A percentile compares a stretch with the other conserved stretches of the same genome.
phyloP scores from a whole-genome alignment of 2,888 invertebrate species.

The Argyra leucocephala region DNA sequence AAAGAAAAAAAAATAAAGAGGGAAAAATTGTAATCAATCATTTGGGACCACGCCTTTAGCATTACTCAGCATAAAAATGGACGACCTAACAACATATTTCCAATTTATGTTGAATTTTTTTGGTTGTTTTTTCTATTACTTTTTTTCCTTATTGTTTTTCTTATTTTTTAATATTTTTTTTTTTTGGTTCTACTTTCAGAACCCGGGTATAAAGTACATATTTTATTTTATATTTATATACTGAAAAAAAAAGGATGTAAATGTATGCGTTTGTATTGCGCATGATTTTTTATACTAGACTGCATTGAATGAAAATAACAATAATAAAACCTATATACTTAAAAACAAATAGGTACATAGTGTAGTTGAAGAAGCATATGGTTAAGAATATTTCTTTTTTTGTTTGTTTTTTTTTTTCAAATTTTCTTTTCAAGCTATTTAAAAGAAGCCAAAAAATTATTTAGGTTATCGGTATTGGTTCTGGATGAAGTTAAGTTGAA shows the following conservation, averaged over 20 bases:
- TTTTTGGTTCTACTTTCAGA: too few species aligned
- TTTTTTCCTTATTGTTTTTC: not conserved
- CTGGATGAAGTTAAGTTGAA: too few species aligned
- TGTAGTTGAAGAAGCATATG: not conserved
- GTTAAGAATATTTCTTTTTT: not conserved
- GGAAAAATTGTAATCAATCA: constrained; percentile 36
- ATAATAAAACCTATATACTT: too few species aligned
- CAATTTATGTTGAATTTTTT: not conserved
- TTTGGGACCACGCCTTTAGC: constrained; percentile 39
- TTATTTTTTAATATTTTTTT: not conserved
- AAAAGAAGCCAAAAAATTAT: too few species aligned
- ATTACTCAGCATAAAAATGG: constrained; percentile 39
- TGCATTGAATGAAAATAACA: too few species aligned
- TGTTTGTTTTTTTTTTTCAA: not conserved
- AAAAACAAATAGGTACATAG: not conserved
- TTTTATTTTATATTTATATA: too few species aligned
- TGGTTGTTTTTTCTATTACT: not conserved
- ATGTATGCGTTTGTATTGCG: not conserved
- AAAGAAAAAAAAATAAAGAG: not conserved
- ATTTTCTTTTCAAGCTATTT: not conserved
- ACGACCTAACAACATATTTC: constrained; percentile 31
- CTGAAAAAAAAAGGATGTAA: too few species aligned
- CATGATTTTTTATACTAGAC: not conserved
- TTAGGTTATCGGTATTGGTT: too few species aligned
- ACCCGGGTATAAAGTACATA: too few species aligned